Percentiles rank a stretch among this genome's conserved stretches.
These are phyloP conservation scores for Acholoe squamosa DNA, from an alignment of 2,888 invertebrate species.

Conservation along the genomic window DNA sequence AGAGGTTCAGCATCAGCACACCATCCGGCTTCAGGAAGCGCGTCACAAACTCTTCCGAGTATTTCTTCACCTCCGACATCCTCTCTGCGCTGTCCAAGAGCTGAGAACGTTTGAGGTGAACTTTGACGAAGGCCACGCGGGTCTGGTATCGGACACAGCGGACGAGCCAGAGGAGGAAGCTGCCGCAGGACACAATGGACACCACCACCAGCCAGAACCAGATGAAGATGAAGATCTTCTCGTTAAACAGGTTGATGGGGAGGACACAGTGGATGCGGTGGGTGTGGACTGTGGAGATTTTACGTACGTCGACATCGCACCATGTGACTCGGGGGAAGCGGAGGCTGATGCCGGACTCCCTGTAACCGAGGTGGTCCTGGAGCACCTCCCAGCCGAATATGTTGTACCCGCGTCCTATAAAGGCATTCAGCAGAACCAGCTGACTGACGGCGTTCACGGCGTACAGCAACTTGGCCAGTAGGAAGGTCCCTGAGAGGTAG, in stretches of 20 bases:
- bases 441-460: slow-evolving; percentile 84
- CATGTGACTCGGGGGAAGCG: slow-evolving; percentile 82
- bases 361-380: slow-evolving; percentile 18
- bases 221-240: slow-evolving; percentile 82
- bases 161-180: slow-evolving; percentile 78
- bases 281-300: slow-evolving; percentile 79
- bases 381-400: slow-evolving; percentile 82
- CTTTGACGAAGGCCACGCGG: slow-evolving; percentile 62
- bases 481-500: slow-evolving; percentile 83
- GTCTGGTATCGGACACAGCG: neutral
- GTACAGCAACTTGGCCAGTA: slow-evolving; percentile 83
- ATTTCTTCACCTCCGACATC: slow-evolving; percentile 53
- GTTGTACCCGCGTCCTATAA: slow-evolving; percentile 83
- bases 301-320: slow-evolving; percentile 82
- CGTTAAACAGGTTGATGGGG: slow-evolving; percentile 75
- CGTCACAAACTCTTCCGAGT: slow-evolving; percentile 77
- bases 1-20: slow-evolving; percentile 81
- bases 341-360: neutral
- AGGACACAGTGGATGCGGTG: slow-evolving; percentile 71
- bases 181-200: slow-evolving; percentile 77
- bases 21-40: slow-evolving; percentile 82
- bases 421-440: slow-evolving; percentile 84
- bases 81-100: slow-evolving; percentile 29
- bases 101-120: slow-evolving; percentile 65
- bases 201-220: slow-evolving; percentile 83